A percentile compares a stretch with the other conserved stretches of the same genome.
These are phyloP conservation scores for Ophthalmolycus amberensis DNA, from an alignment of 2,113 vertebrate genomes.

Conservation along the genomic window DNA sequence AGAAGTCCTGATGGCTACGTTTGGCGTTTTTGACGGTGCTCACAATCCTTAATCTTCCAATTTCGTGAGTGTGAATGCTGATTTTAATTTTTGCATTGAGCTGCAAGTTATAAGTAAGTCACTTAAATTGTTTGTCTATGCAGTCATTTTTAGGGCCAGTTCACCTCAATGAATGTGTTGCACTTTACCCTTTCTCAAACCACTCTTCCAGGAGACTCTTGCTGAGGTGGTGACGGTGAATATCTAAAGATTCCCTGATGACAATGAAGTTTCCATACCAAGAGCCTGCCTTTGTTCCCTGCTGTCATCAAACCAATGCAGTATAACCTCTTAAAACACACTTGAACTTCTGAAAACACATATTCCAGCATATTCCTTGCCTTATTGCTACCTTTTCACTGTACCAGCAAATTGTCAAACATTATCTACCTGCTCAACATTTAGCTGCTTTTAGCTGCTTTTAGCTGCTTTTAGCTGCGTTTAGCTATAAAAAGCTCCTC, in stretches of 20 bases:
- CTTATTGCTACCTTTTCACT: slow-evolving; percentile 36
- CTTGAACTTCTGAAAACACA: slow-evolving; percentile 8
- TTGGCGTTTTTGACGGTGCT: neutral
- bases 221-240: neutral
- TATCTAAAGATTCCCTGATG: slow-evolving; percentile 8
- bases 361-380: slow-evolving; percentile 30
- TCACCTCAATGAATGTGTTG: neutral
- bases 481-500: slow-evolving; percentile 24
- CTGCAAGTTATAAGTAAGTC: neutral
- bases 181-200: neutral
- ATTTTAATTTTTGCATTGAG: neutral
- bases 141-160: neutral
- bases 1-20: neutral
- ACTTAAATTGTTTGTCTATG: slow-evolving; percentile 20
- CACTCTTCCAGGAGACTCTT: slow-evolving; percentile 38
- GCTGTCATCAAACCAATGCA: slow-evolving; percentile 27
- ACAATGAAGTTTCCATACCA: slow-evolving; percentile 33
- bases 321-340: slow-evolving; percentile 34
- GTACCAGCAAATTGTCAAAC: slow-evolving; percentile 41
- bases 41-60: neutral
- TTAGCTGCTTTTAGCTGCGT: neutral
- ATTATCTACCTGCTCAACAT: slow-evolving; percentile 9
- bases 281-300: slow-evolving; percentile 23
- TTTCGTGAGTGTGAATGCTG: neutral
- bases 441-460: neutral